A percentile compares a stretch with the other conserved stretches of the same genome.
These are phyloP conservation scores for Babyrousa celebensis DNA, from an alignment of 2,797 vertebrate species.

Conservation along the genomic window DNA sequence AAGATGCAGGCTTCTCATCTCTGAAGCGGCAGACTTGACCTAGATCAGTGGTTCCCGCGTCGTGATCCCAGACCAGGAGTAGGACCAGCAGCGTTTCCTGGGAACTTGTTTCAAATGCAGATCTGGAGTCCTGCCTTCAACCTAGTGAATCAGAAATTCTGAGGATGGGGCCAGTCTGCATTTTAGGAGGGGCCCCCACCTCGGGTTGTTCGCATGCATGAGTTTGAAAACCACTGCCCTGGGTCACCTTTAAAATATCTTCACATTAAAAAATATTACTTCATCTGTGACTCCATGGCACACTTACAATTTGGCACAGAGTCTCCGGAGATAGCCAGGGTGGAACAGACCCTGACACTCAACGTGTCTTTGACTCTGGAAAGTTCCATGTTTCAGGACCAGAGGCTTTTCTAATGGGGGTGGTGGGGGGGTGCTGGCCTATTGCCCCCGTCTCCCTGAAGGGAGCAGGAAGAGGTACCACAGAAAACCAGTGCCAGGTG, in stretches of 20 bases:
- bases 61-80: not conserved
- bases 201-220: not conserved
- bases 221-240: not conserved
- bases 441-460: not conserved
- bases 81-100: not conserved
- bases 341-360: rapidly evolving
- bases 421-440: no score
- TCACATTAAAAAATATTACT: not conserved
- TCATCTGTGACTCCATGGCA: not conserved
- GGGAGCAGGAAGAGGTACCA: not conserved
- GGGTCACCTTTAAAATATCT: not conserved
- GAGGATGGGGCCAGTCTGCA: rapidly evolving
- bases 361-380: not conserved
- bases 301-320: not conserved
- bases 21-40: not conserved
- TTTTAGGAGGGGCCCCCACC: rapidly evolving
- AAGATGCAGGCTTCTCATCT: not conserved
- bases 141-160: not conserved
- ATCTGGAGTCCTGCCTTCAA: not conserved
- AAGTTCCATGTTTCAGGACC: not conserved
- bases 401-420: not conserved
- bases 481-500: not conserved
- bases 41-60: no score
- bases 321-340: not conserved
- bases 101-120: not conserved